phyloP scores from a whole-genome alignment of 2,113 vertebrate species.

The Herpetotheres cachinnans region DNA sequence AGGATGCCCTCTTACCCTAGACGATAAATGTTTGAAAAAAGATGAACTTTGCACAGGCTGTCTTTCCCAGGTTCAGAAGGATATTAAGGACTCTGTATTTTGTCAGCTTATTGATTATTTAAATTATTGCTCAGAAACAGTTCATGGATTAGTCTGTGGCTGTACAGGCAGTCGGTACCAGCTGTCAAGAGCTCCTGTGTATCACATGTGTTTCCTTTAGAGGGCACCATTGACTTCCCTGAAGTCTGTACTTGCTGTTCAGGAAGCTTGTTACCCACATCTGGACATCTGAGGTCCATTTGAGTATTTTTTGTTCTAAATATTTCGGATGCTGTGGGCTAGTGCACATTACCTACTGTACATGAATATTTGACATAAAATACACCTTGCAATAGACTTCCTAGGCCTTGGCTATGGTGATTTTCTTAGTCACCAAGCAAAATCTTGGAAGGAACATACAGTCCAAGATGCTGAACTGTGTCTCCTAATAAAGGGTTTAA shows the following conservation, averaged over 20 bases:
- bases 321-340: not conserved
- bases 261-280: not conserved
- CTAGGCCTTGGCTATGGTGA: not conserved
- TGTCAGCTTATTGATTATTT: not conserved
- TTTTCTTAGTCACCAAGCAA: not conserved
- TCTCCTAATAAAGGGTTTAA: not conserved
- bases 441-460: not conserved
- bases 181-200: not conserved
- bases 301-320: not conserved
- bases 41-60: not conserved
- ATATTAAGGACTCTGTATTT: not conserved
- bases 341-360: not conserved
- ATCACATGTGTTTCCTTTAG: slow-evolving; percentile 68
- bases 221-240: slow-evolving; percentile 74
- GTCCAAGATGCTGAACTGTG: not conserved
- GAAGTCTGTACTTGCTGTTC: not conserved
- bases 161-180: not conserved
- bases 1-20: not conserved
- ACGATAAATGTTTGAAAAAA: not conserved
- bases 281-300: not conserved
- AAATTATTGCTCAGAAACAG: not conserved
- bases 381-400: not conserved
- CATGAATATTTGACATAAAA: not conserved
- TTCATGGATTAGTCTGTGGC: not conserved
- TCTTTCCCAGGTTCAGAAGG: not conserved